Percentiles rank a stretch among this genome's conserved stretches.
phyloP scores from a whole-genome alignment of 2,113 vertebrate species.

The Gadus macrocephalus region DNA sequence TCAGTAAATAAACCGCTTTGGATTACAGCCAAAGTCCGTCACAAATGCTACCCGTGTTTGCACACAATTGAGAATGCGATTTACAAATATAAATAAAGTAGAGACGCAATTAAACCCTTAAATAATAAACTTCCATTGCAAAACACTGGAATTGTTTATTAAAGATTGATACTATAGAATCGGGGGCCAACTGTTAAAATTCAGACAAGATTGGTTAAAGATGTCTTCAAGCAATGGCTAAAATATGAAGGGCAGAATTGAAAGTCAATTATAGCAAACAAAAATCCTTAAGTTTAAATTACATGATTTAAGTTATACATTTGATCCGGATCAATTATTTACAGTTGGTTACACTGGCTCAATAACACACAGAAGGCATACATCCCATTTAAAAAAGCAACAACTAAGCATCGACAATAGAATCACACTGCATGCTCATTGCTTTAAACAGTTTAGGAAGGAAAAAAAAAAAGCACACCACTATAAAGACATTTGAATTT shows the following conservation, averaged over 20 bases:
- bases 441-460: background rate
- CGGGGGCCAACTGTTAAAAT: constrained; percentile 19
- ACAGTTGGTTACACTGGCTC: background rate
- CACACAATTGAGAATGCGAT: no score
- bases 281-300: no score
- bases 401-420: background rate
- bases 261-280: background rate
- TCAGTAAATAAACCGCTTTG: no score
- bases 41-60: no score
- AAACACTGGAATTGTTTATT: constrained; percentile 62
- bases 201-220: no score
- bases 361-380: background rate
- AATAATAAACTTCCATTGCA: constrained; percentile 2
- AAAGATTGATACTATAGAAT: constrained; percentile 51
- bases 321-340: background rate
- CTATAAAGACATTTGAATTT: constrained; percentile 23
- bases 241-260: background rate
- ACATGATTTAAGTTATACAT: background rate
- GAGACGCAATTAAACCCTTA: no score
- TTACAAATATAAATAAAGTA: no score
- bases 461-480: constrained; percentile 13
- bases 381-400: background rate
- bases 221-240: no score
- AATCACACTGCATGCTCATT: background rate
- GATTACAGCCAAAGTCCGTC: no score